Conservation (phyloP, 2,797 vertebrate species). For the Poecilia gillii region DNA sequence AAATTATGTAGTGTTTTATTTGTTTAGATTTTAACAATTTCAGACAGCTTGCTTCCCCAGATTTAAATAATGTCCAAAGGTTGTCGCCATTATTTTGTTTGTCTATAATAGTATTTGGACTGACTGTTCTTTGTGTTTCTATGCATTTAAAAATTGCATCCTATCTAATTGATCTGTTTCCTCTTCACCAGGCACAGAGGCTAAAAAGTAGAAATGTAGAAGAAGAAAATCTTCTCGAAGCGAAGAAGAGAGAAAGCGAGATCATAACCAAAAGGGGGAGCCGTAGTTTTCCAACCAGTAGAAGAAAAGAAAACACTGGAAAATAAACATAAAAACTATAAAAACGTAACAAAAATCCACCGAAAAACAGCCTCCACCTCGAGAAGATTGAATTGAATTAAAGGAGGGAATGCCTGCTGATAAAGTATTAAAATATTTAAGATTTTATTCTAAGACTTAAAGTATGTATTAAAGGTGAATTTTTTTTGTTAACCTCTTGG, state of each 20-base stretch:
- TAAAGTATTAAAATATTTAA: slow-evolving; percentile 79
- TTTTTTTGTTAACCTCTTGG: slow-evolving; percentile 85
- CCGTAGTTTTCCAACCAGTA: slow-evolving; percentile 68
- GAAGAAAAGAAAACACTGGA: slow-evolving; percentile 69
- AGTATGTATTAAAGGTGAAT: slow-evolving; percentile 84
- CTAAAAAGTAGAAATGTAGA: slow-evolving; percentile 65
- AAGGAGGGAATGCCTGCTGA: slow-evolving; percentile 62
- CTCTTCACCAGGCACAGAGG: slow-evolving; percentile 55
- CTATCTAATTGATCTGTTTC: slow-evolving; percentile 28
- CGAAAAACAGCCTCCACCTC: slow-evolving; percentile 73
- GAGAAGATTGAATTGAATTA: slow-evolving; percentile 69
- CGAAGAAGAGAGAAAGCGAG: slow-evolving; percentile 52
- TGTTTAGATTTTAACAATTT: not conserved
- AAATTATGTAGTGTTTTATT: slow-evolving; percentile 5
- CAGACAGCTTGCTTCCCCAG: not conserved
- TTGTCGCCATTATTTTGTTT: not conserved
- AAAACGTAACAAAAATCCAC: slow-evolving; percentile 62
- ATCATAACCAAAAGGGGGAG: slow-evolving; percentile 67
- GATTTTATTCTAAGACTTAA: slow-evolving; percentile 84
- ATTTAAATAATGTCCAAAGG: not conserved
- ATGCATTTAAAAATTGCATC: not conserved
- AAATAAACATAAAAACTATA: slow-evolving; percentile 68
- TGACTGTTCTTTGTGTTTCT: not conserved
- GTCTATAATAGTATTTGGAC: not conserved
- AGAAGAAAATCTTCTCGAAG: slow-evolving; percentile 67